Percentiles rank a stretch among this genome's conserved stretches.
Evolutionary conservation across 2,113 vertebrate genomes (phyloP).

Genomic region (Sporophila hypoxantha): DNA sequence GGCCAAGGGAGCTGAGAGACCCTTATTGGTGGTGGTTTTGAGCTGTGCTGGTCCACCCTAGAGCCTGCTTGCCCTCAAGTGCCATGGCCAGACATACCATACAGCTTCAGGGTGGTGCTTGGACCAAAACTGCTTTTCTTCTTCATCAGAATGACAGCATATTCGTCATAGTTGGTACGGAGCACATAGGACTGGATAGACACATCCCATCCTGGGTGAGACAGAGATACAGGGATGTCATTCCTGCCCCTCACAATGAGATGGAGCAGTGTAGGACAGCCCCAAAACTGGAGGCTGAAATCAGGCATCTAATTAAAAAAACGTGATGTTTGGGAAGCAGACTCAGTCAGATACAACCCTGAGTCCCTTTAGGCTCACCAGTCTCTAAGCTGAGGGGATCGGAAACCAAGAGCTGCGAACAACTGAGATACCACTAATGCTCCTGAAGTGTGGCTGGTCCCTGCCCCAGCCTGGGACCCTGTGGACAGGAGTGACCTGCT

Average conservation of each 20-base stretch:
- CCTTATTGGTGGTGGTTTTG: not conserved
- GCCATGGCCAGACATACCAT: slow-evolving; percentile 60
- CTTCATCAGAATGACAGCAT: slow-evolving; percentile 76
- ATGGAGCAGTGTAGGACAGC: not conserved
- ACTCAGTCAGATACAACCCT: not conserved
- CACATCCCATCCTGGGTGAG: slow-evolving; percentile 68
- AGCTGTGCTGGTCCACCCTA: not conserved
- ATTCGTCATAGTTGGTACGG: slow-evolving; percentile 87
- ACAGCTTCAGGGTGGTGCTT: slow-evolving; percentile 76
- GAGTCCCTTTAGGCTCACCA: not conserved
- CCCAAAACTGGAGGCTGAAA: not conserved
- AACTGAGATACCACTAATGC: not conserved
- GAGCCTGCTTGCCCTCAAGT: not conserved
- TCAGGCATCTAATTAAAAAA: not conserved
- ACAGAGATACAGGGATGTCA: not conserved
- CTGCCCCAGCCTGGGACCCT: not conserved
- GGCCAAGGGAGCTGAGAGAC: not conserved
- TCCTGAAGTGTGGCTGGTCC: not conserved
- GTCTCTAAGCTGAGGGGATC: not conserved
- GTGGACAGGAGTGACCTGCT: not conserved
- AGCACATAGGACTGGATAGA: slow-evolving; percentile 79
- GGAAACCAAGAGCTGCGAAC: not conserved
- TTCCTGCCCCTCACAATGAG: not conserved
- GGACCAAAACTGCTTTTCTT: slow-evolving; percentile 64
- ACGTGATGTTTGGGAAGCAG: not conserved